A percentile compares a stretch with the other conserved stretches of the same genome.
Evolutionary conservation across 2,888 invertebrate species (phyloP).

Genomic region (Troides helena): DNA sequence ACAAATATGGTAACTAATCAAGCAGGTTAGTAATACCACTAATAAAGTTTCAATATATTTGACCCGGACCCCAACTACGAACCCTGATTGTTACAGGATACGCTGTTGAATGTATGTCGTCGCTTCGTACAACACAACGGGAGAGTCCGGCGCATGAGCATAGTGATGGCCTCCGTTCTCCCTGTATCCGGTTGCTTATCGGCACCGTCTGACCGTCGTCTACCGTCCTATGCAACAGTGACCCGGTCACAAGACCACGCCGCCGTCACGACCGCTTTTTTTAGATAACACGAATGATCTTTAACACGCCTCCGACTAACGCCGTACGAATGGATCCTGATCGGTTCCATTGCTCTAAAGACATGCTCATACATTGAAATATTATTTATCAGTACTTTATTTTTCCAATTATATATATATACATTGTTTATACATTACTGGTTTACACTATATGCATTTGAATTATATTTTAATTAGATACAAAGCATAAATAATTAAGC

Average conservation of each 20-base stretch:
- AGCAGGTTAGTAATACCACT: too few species aligned
- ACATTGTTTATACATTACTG: too few species aligned
- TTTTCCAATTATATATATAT: too few species aligned
- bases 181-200: conserved; percentile 47
- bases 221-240: conserved; percentile 35
- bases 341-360: neutral
- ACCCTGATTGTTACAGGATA: too few species aligned
- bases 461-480: too few species aligned
- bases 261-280: conserved; percentile 35
- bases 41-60: too few species aligned
- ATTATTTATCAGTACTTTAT: neutral
- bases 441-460: too few species aligned
- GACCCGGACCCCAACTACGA: too few species aligned
- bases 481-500: too few species aligned
- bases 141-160: neutral
- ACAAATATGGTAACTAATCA: too few species aligned
- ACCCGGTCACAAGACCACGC: conserved; percentile 37
- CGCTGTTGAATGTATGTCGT: too few species aligned
- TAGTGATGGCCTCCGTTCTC: conserved; percentile 15
- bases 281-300: conserved; percentile 6
- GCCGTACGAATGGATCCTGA: neutral
- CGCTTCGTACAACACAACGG: neutral
- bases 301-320: neutral
- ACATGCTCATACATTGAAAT: neutral
- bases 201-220: conserved; percentile 48